Base-by-base conservation (phyloP, 2,888 invertebrate genomes). In the Chloromyia formosa region DNA sequence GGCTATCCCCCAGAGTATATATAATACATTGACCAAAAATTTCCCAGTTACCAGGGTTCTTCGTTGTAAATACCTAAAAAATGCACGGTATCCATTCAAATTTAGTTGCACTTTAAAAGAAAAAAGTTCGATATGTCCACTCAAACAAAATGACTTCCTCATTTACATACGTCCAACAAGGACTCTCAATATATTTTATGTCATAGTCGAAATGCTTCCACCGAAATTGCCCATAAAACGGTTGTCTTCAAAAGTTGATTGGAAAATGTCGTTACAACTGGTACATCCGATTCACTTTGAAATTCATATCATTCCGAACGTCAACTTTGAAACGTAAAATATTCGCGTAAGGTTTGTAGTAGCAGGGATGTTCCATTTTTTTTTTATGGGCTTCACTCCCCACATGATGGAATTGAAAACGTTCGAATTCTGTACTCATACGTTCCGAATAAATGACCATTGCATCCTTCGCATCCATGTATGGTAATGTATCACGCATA, bases 141-240 rank as follows among this genome's bases (percentile, higher is more conserved):
- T 35, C 27, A 35, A 35, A 35, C 27, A 35, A 35, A 35, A 35
- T 7, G 27, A 35, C 27, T 7, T 35, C 7, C 27, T 35, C 27
- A 35, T 35, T 35, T 35, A 2, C 27, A 35, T 35, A 35, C 7
- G 2, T 35, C 27, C 27, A 7, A 35, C 2, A 7, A 35, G 27
- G 7, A 35, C 7, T 2, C 27, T 35, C 27, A 35, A 35, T 35
- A 35, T 35, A 35, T 35, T 35, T 35, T 35, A 35, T 35, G 27
- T 7, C 27, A 35, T 35, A 2, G 27, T 35, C 7, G 27, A 35
- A 35, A 35, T 35, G 27, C 27, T 7, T 35, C 7, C 27, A 35
- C 27, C 42, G 56, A 56, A 71, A 71, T 71, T 71, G 56, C 71
- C 56, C 22, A 71, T 71, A 71, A 71, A 71, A 71, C 40, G 35